Conservation (phyloP, 2,888 invertebrate species). For the Eupithecia insigniata region DNA sequence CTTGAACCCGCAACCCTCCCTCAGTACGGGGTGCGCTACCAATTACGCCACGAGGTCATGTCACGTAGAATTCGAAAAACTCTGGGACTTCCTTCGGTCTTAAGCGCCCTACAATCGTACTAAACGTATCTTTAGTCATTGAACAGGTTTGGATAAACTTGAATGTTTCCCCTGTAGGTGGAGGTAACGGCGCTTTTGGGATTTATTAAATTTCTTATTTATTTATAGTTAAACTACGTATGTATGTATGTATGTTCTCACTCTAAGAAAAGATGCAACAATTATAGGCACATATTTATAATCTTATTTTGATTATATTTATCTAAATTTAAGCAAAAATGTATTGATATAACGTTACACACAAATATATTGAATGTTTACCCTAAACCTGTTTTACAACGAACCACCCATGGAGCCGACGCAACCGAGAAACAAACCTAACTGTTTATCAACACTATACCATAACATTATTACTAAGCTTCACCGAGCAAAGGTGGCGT, state of each 20-base stretch:
- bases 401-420: neutral
- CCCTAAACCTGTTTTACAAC: neutral
- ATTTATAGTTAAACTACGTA: too few species aligned
- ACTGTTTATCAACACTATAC: neutral
- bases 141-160: too few species aligned
- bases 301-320: neutral
- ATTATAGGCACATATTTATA: neutral
- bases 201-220: too few species aligned
- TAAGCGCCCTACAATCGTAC: too few species aligned
- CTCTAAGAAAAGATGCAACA: neutral
- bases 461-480: neutral
- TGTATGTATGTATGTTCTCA: neutral
- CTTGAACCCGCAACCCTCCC: too few species aligned
- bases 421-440: neutral
- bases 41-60: too few species aligned
- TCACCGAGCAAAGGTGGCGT: neutral
- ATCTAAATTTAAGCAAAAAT: neutral
- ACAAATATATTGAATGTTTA: neutral
- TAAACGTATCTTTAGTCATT: too few species aligned
- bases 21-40: too few species aligned
- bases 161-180: too few species aligned
- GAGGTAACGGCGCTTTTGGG: too few species aligned
- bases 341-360: conserved; percentile 5
- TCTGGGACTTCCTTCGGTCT: too few species aligned
- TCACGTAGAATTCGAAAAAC: too few species aligned